Evolutionary conservation across 2,888 invertebrate species (phyloP).

Genomic region (Nudaria mundana): DNA sequence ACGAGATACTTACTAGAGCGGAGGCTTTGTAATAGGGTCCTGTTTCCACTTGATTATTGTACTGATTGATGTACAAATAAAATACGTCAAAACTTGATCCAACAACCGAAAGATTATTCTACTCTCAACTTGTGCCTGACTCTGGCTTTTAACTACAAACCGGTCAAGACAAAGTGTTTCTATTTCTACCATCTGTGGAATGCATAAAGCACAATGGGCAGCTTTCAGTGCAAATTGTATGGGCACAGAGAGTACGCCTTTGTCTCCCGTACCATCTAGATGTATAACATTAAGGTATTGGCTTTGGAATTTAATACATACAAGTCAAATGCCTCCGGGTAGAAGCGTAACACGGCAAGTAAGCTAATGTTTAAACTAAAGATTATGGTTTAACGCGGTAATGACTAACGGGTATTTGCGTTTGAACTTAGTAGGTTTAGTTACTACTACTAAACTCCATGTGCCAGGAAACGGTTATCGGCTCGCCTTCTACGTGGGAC

Average conservation of each 20-base stretch:
- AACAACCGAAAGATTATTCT: too few species aligned
- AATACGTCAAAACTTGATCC: too few species aligned
- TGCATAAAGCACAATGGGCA: constrained; percentile 17
- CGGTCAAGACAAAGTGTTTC: background rate
- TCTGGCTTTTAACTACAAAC: too few species aligned
- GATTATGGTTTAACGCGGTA: constrained; percentile 25
- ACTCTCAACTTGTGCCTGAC: too few species aligned
- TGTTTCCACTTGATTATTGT: too few species aligned
- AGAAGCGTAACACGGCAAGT: constrained; percentile 24
- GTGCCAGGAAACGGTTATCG: too few species aligned
- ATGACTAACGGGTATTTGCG: constrained; percentile 9
- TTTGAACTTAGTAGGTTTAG: too few species aligned
- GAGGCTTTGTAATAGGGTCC: too few species aligned
- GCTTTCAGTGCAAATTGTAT: constrained; percentile 15
- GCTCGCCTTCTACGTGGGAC: too few species aligned
- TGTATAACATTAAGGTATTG: constrained; percentile 22
- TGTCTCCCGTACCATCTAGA: constrained; percentile 13
- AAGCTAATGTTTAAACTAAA: constrained; percentile 22
- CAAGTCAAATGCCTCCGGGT: constrained; percentile 27
- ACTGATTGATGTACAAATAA: too few species aligned
- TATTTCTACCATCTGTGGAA: background rate
- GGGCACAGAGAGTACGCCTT: constrained; percentile 12
- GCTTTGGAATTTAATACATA: constrained; percentile 40
- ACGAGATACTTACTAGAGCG: too few species aligned
- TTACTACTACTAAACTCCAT: too few species aligned